A percentile compares a stretch with the other conserved stretches of the same genome.
These are phyloP conservation scores for Myathropa florea DNA, from an alignment of 2,888 invertebrate genomes.

Conservation along the genomic window DNA sequence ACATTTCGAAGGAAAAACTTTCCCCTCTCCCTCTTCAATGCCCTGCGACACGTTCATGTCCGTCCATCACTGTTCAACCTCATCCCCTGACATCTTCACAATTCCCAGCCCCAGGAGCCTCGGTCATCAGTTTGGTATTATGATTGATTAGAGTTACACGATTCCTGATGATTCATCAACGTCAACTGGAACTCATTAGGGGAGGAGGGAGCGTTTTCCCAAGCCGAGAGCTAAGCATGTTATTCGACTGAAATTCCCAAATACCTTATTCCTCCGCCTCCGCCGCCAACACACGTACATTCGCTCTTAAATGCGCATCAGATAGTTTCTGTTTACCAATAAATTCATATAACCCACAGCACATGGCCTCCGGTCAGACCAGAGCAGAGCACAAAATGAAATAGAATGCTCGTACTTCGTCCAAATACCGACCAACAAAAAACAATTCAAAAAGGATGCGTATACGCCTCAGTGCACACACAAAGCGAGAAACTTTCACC, in stretches of 20 bases:
- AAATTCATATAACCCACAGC: constrained; percentile 20
- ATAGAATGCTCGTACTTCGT: too few species aligned
- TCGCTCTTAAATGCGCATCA: neutral
- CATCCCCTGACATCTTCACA: neutral
- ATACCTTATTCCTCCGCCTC: neutral
- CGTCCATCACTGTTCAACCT: neutral
- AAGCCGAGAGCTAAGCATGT: neutral
- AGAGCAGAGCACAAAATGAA: neutral
- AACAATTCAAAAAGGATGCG: neutral
- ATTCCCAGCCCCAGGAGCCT: neutral
- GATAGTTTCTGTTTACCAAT: constrained; percentile 34
- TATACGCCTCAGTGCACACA: neutral
- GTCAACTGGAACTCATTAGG: neutral
- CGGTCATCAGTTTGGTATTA: neutral
- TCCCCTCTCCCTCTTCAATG: neutral
- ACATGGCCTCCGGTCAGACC: neutral
- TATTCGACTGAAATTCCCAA: neutral
- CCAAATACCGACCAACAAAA: neutral
- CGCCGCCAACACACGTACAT: neutral
- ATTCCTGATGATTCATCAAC: neutral
- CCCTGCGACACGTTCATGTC: neutral
- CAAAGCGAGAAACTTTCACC: neutral
- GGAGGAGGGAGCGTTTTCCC: neutral
- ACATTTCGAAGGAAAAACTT: too few species aligned
- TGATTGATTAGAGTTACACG: neutral